Conservation (phyloP, 1,140 invertebrate species). For the Cephus cinctus region DNA sequence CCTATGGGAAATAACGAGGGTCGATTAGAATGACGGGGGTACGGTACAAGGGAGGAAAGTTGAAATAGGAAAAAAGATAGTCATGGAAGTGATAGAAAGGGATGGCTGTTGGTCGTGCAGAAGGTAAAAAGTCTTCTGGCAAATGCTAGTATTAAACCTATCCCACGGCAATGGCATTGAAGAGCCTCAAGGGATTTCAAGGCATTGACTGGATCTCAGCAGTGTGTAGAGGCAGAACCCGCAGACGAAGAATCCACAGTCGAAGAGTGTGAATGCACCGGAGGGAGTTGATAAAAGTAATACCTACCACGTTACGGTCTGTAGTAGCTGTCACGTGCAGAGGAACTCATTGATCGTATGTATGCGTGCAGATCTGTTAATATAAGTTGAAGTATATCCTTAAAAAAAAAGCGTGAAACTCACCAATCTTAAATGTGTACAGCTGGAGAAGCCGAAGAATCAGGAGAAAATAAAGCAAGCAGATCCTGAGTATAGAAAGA, state of each 20-base stretch:
- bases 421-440: too few relatives aligned
- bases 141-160: conserved; percentile 17
- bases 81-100: background rate
- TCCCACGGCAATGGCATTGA: conserved; percentile 16
- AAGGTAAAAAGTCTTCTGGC: conserved; percentile 13
- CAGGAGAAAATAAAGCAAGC: too few relatives aligned
- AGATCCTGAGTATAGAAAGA: too few relatives aligned
- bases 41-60: conserved; percentile 12
- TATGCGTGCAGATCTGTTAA: too few relatives aligned
- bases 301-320: too few relatives aligned
- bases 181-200: conserved; percentile 13
- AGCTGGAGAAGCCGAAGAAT: too few relatives aligned
- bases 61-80: background rate
- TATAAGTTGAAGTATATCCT: too few relatives aligned
- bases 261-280: conserved; percentile 4
- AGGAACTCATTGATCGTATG: too few relatives aligned
- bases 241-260: background rate
- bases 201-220: conserved; percentile 12
- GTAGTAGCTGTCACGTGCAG: too few relatives aligned
- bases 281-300: conserved; percentile 19
- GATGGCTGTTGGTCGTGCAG: background rate
- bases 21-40: conserved; percentile 3
- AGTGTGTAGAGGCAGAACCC: conserved; percentile 16
- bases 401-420: too few relatives aligned
- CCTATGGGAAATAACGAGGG: too few relatives aligned